Evolutionary conservation across 2,113 vertebrate species (phyloP).

Genomic region (Hypanus sabinus): DNA sequence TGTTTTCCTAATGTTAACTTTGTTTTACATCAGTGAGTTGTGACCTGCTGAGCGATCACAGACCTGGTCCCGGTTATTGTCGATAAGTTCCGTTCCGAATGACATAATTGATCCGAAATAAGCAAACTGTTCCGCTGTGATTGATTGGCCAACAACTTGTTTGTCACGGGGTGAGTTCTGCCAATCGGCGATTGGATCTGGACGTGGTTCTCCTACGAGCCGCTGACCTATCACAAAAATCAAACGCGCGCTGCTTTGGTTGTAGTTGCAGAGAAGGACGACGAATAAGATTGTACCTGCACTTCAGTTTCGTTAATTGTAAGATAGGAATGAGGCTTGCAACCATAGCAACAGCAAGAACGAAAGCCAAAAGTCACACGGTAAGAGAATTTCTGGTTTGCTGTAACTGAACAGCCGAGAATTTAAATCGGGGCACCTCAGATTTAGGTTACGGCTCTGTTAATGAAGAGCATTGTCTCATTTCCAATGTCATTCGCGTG

Average conservation of each 20-base stretch:
- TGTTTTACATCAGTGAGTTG: neutral
- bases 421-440: too few species aligned
- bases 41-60: neutral
- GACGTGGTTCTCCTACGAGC: neutral
- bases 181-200: neutral
- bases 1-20: neutral
- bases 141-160: neutral
- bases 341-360: neutral
- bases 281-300: neutral
- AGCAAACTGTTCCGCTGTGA: neutral
- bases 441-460: too few species aligned
- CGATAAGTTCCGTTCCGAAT: neutral
- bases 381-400: neutral
- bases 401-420: too few species aligned
- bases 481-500: neutral
- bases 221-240: neutral
- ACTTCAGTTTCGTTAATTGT: neutral
- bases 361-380: neutral
- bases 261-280: neutral
- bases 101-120: neutral
- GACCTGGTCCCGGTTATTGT: neutral
- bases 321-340: conserved; percentile 3
- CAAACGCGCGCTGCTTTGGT: neutral
- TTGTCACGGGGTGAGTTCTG: neutral
- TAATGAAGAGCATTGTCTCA: neutral